Base-by-base conservation (phyloP, 2,113 vertebrate genomes). In the Mystacornis crossleyi region DNA sequence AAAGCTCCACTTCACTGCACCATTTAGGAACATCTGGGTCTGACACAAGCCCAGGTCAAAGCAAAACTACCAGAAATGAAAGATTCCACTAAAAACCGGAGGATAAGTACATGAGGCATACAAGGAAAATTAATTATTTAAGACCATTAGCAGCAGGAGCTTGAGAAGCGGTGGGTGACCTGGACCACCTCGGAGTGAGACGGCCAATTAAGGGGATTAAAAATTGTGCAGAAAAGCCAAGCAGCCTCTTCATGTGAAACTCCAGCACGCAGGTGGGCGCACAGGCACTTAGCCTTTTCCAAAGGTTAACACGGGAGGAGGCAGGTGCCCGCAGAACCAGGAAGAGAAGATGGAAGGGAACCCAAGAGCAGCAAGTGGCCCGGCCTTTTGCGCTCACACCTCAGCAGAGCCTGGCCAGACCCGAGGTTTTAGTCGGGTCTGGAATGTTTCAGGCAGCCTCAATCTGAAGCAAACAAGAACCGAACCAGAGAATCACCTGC, bases 131-230 rank as follows among this genome's bases (percentile, higher is more conserved):
- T 4, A 86, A 86, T 90, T 71, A n/a, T 78, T 88, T 66, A 83
- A 78, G 71, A 73, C 42, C 55, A 71, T 60, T 10, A 88, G 81
- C 81, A 83, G 91, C 81, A 55, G 58, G 71, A 82, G 60, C 74
- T n/a, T 51, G 85, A 58, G 85, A 78, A 92, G 16, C 4, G 1
- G 31, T 9, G 71, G 60, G 71, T 61, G 50, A 93, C 36, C 42
- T 1, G 9, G 95, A 83, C 95, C 95, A 93, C 90, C 95, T 55
- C 0, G 6, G 72, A 78, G 87, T 2, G 15, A 75, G 58, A 26
- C 5, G 0, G 83, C 61, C 65, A 88, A 83, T 86, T 96, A 94
- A 77, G 47, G 42, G 60, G 90, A 95, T 93, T 88, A 94, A 88
- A 79, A 79, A 10, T 9, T 71, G 70, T 71, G 67, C 90, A 86